phyloP scores from a whole-genome alignment of 2,113 vertebrate genomes.

The Pygoscelis adeliae region DNA sequence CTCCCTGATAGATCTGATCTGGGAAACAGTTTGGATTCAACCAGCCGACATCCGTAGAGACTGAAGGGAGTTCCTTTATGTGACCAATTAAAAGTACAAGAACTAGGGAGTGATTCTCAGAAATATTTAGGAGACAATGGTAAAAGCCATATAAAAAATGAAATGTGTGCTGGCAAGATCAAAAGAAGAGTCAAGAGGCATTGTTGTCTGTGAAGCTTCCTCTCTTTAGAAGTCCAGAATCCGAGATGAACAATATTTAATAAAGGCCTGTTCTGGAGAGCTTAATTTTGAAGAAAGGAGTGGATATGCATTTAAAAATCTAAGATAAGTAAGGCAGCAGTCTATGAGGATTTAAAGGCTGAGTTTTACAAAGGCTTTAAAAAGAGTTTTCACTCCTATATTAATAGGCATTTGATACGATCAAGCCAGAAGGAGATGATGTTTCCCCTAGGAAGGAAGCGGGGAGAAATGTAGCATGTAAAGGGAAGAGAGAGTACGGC shows the following conservation, averaged over 20 bases:
- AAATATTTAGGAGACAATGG: not conserved
- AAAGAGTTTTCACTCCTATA: not conserved
- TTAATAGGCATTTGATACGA: not conserved
- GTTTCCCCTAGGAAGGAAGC: not conserved
- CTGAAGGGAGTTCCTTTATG: not conserved
- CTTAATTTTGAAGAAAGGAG: not conserved
- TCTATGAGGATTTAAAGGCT: not conserved
- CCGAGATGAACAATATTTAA: not conserved
- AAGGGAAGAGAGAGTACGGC: not conserved
- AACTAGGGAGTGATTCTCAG: not conserved
- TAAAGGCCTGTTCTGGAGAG: not conserved
- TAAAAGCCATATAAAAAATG: not conserved
- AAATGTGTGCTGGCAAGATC: not conserved
- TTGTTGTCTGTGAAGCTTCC: not conserved
- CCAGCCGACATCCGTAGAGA: not conserved
- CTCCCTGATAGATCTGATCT: not conserved
- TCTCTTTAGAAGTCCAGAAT: not conserved
- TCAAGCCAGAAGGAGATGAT: not conserved
- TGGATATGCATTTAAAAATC: not conserved
- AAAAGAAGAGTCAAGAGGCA: not conserved
- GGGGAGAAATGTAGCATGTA: not conserved
- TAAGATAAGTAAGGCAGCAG: not conserved
- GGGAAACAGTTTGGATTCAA: not conserved
- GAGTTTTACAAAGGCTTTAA: not conserved
- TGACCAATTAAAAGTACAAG: not conserved